Evolutionary conservation across 1,140 invertebrate species (phyloP), one percentile per base, ranked within the genome.

Genomic region (Macrobrachium rosenbergii): DNA sequence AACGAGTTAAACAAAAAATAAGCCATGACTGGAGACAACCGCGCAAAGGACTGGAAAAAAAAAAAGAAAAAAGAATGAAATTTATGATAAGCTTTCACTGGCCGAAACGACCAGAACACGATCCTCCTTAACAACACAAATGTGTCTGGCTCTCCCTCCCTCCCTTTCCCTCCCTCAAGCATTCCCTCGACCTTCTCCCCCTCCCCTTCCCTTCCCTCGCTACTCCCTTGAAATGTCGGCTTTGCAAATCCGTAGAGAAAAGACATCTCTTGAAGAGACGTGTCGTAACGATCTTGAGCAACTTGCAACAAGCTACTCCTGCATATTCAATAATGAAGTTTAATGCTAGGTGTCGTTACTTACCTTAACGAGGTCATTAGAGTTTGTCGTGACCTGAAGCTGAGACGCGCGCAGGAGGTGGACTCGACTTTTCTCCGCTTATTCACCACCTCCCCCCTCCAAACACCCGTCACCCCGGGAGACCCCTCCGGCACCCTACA

Each of bases 131-230:
- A 58, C 17, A 12, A 28, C 59, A 21, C 52, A 62, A 17, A n/a
- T 52, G 19, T 52, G 19, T 6, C 58, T 8, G 21, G 63, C 78
- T 64, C n/a, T 64, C 60, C 23, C 62, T 43, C 60, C 43, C 78
- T 80, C 59, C 19, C 62, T 64, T 17, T 62, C 78, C n/a, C 60
- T 62, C 19, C 64, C 60, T 64, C 78, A 10, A 23, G 63, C 78
- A 43, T 60, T 45, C 62, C 52, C 59, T 59, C n/a, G 63, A 64
- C 63, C 63, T 45, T 69, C 62, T 82, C 80, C n/a, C 58, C 63
- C 17, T 28, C 8, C n/a, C 76, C 45, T 11, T 6, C 76, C 21
- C 52, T 10, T 12, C 52, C 52, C 52, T 2, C 7, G 2, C 52
- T 52, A 10, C 52, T 5, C 52, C 52, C 8, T 0, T 52, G 52